Evolutionary conservation across 2,888 invertebrate genomes (phyloP).

Genomic region (Epinotia ramella): DNA sequence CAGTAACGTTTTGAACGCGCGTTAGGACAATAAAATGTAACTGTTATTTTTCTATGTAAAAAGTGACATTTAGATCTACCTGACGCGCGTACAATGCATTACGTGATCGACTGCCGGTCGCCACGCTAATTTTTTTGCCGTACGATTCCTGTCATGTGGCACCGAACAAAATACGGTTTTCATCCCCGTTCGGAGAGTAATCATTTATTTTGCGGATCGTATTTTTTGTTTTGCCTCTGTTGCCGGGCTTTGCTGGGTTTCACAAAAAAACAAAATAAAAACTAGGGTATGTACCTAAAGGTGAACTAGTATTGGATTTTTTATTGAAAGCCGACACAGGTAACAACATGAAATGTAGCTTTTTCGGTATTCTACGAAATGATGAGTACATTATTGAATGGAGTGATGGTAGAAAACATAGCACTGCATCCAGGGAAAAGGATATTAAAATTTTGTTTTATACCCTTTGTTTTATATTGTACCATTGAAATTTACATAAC

Average conservation of each 20-base stretch:
- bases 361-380: no score
- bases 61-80: no score
- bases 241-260: neutral
- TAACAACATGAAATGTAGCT: no score
- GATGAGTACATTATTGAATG: no score
- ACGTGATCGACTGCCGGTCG: neutral
- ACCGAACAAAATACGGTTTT: neutral
- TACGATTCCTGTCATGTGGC: neutral
- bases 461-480: no score
- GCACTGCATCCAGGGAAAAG: no score
- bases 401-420: no score
- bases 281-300: neutral
- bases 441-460: no score
- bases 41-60: no score
- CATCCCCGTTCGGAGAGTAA: neutral
- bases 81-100: neutral
- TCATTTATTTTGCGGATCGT: conserved; percentile 2
- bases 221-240: neutral
- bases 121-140: neutral
- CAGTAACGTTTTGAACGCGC: no score
- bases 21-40: no score
- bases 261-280: neutral
- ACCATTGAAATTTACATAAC: no score
- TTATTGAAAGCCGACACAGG: neutral
- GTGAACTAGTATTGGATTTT: neutral